These are phyloP conservation scores for Drosophila sucinea DNA, from an alignment of 1,140 invertebrate genomes.

Conservation along the genomic window DNA sequence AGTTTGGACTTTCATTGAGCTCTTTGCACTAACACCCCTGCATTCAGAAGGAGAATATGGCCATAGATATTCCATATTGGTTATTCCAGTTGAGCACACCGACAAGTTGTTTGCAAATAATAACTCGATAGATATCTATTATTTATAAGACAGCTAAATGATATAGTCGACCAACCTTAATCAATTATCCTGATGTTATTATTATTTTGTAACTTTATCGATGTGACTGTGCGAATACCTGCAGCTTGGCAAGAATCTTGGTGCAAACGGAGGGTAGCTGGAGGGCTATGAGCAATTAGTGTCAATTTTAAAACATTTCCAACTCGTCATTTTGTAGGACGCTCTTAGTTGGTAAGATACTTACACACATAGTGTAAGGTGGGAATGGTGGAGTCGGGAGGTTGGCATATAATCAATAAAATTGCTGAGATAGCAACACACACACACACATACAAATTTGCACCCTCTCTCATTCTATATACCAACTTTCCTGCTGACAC, in stretches of 20 bases:
- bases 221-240: slow-evolving; percentile 51
- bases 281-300: slow-evolving; percentile 51
- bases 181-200: slow-evolving; percentile 32
- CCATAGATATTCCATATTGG: no score
- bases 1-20: no score
- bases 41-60: no score
- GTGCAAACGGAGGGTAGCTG: no score
- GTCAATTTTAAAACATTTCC: slow-evolving; percentile 69
- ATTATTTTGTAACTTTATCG: slow-evolving; percentile 3
- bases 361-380: not conserved
- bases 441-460: not conserved
- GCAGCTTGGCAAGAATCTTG: slow-evolving; percentile 59
- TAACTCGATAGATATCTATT: not conserved
- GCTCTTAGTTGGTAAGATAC: slow-evolving; percentile 11
- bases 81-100: no score
- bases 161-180: not conserved
- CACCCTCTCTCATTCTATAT: slow-evolving; percentile 12
- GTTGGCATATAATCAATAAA: slow-evolving; percentile 68
- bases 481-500: slow-evolving; percentile 64
- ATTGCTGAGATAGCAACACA: slow-evolving; percentile 63
- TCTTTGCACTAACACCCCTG: no score
- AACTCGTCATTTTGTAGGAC: slow-evolving; percentile 42
- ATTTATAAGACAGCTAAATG: not conserved
- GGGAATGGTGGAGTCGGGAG: slow-evolving; percentile 17
- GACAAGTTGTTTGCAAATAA: no score